A percentile compares a stretch with the other conserved stretches of the same genome.
Conservation (phyloP, 2,888 invertebrate species). For the Peribatodes rhomboidaria region DNA sequence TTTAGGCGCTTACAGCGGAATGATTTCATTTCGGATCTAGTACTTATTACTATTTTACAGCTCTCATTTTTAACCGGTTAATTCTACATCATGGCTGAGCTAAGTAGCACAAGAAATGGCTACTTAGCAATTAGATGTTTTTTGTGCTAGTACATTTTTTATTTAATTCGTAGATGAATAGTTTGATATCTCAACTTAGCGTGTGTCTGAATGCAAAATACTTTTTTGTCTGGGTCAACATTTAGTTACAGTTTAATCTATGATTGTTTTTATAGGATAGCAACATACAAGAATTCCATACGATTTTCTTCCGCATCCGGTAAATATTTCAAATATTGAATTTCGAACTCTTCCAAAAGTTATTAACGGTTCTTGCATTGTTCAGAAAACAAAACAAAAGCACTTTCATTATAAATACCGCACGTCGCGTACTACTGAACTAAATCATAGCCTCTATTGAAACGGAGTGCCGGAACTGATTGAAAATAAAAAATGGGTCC, state of each 20-base stretch:
- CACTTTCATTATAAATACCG: conserved; percentile 48
- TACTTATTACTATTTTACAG: conserved; percentile 17
- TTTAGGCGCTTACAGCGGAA: not conserved
- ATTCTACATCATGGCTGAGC: conserved; percentile 18
- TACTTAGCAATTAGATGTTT: conserved; percentile 44
- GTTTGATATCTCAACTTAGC: conserved; percentile 45
- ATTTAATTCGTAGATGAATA: conserved; percentile 39
- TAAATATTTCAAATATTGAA: conserved; percentile 28
- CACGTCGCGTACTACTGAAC: conserved; percentile 49
- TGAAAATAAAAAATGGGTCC: conserved; percentile 57
- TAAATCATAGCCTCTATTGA: conserved; percentile 48
- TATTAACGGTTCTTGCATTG: conserved; percentile 39
- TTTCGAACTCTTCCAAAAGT: conserved; percentile 34
- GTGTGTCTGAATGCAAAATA: conserved; percentile 38
- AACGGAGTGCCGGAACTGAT: conserved; percentile 48
- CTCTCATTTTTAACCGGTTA: conserved; percentile 30
- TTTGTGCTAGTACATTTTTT: conserved; percentile 39
- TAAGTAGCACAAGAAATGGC: conserved; percentile 42
- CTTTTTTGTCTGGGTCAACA: conserved; percentile 42
- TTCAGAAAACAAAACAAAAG: conserved; percentile 41
- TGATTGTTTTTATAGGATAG: conserved; percentile 37
- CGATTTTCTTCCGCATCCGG: not conserved
- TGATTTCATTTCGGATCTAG: not conserved
- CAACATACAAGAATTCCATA: conserved; percentile 16
- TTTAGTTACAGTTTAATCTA: conserved; percentile 43